A percentile compares a stretch with the other conserved stretches of the same genome.
Evolutionary conservation across 1,140 invertebrate genomes (phyloP).

Genomic region (Camponotus pennsylvanicus): DNA sequence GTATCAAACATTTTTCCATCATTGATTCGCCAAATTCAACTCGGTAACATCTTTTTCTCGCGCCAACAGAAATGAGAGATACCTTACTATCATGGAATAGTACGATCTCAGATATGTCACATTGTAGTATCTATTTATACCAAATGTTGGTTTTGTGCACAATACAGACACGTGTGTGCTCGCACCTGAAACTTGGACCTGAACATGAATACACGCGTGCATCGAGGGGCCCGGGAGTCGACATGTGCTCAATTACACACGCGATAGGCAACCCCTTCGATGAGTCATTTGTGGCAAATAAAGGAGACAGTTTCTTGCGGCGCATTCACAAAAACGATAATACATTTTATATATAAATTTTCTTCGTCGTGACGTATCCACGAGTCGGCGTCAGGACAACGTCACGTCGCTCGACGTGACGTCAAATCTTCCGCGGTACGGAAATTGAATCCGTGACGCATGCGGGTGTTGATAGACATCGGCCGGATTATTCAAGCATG

Average conservation of each 20-base stretch:
- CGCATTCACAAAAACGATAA: constrained; percentile 9
- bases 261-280: constrained; percentile 71
- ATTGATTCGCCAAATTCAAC: constrained; percentile 1
- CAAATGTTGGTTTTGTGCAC: neutral
- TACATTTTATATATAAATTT: constrained; percentile 10
- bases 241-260: constrained; percentile 72
- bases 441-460: constrained; percentile 46
- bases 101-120: constrained; percentile 5
- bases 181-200: constrained; percentile 20
- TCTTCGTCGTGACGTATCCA: constrained; percentile 31
- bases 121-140: constrained; percentile 39
- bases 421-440: constrained; percentile 12
- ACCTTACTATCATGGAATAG: neutral
- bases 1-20: neutral
- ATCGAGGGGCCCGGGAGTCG: constrained; percentile 14
- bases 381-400: neutral
- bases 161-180: neutral
- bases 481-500: neutral
- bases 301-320: neutral
- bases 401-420: constrained; percentile 31
- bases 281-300: constrained; percentile 73
- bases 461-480: neutral
- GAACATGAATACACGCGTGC: constrained; percentile 14
- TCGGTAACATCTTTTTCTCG: neutral
- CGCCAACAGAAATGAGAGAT: neutral